These are phyloP conservation scores for Urosaurus nigricauda DNA, from an alignment of 2,797 vertebrate genomes.

Conservation along the genomic window DNA sequence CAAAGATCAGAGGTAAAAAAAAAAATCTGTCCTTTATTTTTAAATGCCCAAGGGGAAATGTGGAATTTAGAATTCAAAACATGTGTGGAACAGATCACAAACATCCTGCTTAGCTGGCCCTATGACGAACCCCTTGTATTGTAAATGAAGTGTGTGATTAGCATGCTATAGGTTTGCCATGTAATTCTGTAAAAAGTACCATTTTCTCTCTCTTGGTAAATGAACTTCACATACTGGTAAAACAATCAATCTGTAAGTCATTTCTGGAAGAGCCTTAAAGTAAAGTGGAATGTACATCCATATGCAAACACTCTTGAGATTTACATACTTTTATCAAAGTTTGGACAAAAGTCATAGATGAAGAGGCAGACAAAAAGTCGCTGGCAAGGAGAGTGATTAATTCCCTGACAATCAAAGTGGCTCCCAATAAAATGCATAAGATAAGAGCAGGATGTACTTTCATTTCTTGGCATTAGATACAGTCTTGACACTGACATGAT, in stretches of 20 bases:
- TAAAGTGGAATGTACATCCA: constrained; percentile 20
- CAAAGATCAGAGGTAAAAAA: neutral
- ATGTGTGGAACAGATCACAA: constrained; percentile 41
- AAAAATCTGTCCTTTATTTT: neutral
- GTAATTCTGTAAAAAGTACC: neutral
- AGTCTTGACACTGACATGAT: neutral
- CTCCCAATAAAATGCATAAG: neutral
- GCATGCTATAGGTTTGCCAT: neutral
- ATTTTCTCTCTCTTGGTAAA: constrained; percentile 24
- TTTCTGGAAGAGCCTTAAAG: constrained; percentile 33
- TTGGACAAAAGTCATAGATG: constrained; percentile 14
- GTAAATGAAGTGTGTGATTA: constrained; percentile 12
- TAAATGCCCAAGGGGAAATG: constrained; percentile 20
- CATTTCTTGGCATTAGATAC: neutral
- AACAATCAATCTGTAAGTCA: constrained; percentile 46
- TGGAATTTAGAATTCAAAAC: constrained; percentile 52
- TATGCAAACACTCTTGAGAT: constrained; percentile 9
- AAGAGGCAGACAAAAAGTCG: neutral
- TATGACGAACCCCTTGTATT: constrained; percentile 14
- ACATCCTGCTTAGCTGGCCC: constrained; percentile 14
- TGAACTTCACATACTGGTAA: constrained; percentile 21
- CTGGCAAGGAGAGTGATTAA: too few species aligned
- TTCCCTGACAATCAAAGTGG: neutral
- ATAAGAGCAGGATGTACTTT: neutral
- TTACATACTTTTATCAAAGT: constrained; percentile 11